A percentile compares a stretch with the other conserved stretches of the same genome.
Conservation (phyloP, 2,888 invertebrate genomes). For the Gandaritis pyraliata region DNA sequence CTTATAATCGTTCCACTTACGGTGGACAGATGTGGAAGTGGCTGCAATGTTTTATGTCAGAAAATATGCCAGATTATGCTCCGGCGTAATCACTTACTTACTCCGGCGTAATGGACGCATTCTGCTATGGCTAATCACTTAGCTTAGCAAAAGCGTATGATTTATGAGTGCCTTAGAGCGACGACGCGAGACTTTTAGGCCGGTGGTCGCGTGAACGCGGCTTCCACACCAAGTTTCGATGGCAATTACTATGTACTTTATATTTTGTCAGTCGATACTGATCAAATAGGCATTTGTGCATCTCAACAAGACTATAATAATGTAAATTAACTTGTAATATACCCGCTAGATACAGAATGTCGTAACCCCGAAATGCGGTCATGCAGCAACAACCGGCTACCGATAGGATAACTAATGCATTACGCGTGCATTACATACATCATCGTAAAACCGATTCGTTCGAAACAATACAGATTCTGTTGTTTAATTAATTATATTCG, state of each 20-base stretch:
- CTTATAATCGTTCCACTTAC: slow-evolving; percentile 47
- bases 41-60: slow-evolving; percentile 43
- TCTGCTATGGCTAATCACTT: neutral
- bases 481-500: slow-evolving; percentile 23
- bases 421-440: slow-evolving; percentile 26
- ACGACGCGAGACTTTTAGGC: too few species aligned
- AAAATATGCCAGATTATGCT: too few species aligned
- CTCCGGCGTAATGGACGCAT: slow-evolving; percentile 4
- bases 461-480: slow-evolving; percentile 24
- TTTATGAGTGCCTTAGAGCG: too few species aligned
- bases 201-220: too few species aligned
- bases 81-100: too few species aligned
- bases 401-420: slow-evolving; percentile 28
- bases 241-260: too few species aligned
- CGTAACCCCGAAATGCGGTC: slow-evolving; percentile 52
- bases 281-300: too few species aligned
- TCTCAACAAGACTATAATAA: too few species aligned
- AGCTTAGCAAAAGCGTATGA: too few species aligned
- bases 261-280: too few species aligned
- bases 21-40: slow-evolving; percentile 38
- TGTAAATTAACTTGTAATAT: neutral
- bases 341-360: slow-evolving; percentile 31
- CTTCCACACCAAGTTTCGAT: too few species aligned
- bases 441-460: slow-evolving; percentile 30
- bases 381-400: slow-evolving; percentile 43